These are phyloP conservation scores for Sebastes vulpes DNA, from an alignment of 2,797 vertebrate genomes.

Conservation along the genomic window DNA sequence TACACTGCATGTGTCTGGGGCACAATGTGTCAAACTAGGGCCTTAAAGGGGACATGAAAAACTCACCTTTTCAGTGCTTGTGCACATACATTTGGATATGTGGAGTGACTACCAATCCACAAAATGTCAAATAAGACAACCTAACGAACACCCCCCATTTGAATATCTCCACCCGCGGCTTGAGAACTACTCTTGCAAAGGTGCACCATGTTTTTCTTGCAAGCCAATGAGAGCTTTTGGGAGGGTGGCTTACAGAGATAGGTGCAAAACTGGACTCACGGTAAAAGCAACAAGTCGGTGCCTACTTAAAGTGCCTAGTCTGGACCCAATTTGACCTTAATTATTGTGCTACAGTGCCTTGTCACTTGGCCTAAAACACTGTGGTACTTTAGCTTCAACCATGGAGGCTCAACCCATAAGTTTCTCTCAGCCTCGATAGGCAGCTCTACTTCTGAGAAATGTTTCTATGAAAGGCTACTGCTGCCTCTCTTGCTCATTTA, in stretches of 20 bases:
- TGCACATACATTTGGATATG: too few species aligned
- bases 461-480: neutral
- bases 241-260: too few species aligned
- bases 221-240: too few species aligned
- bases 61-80: too few species aligned
- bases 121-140: too few species aligned
- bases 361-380: neutral
- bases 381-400: neutral
- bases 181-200: too few species aligned
- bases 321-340: neutral
- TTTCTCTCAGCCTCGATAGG: neutral
- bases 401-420: neutral
- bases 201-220: too few species aligned
- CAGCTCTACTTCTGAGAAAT: slow-evolving; percentile 10
- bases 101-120: too few species aligned
- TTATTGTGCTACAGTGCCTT: neutral
- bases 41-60: neutral
- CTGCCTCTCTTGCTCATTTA: slow-evolving; percentile 16
- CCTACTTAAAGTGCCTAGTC: neutral
- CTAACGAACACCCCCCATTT: too few species aligned
- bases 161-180: too few species aligned
- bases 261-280: neutral
- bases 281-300: neutral
- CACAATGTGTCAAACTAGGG: neutral
- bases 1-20: neutral